Percentiles rank a stretch among this genome's conserved stretches.
Evolutionary conservation across 92 coral and sea anemone species (phyloP).

Genomic region (Muricea muricata): DNA sequence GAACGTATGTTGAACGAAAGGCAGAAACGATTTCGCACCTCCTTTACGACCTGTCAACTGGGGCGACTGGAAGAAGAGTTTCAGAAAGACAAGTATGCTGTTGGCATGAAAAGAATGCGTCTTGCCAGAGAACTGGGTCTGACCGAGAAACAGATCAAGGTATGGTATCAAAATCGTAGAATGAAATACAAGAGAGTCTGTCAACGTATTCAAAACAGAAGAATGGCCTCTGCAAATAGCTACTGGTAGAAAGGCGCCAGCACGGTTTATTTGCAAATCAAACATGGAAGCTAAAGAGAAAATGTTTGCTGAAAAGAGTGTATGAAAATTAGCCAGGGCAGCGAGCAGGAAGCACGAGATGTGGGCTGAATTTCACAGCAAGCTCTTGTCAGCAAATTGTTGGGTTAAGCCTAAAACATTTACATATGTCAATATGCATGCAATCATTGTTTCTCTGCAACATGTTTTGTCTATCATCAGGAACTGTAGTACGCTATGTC

Average conservation of each 20-base stretch:
- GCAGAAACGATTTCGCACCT: conserved; percentile 92
- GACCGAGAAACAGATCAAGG: conserved; percentile 93
- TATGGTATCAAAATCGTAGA: conserved; percentile 97
- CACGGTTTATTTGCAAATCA: too few species aligned
- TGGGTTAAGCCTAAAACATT: too few species aligned
- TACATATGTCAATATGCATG: too few species aligned
- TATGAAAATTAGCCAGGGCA: too few species aligned
- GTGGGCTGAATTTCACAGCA: too few species aligned
- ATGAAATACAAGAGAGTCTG: conserved; percentile 93
- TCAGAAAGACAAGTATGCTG: conserved; percentile 92
- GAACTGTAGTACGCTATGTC: background rate
- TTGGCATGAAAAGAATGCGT: conserved; percentile 95
- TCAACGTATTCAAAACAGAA: conserved; percentile 27
- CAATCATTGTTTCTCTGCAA: too few species aligned
- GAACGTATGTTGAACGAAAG: conserved; percentile 28
- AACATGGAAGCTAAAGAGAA: background rate
- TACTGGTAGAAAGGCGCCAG: conserved; percentile 24
- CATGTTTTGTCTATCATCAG: background rate
- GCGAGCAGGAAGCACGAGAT: too few species aligned
- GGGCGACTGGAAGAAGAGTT: conserved; percentile 95
- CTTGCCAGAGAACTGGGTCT: conserved; percentile 88
- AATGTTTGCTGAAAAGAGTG: too few species aligned
- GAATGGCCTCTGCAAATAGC: conserved; percentile 28
- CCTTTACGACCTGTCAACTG: conserved; percentile 95
- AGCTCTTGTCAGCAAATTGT: too few species aligned